Base-by-base conservation (phyloP, 1,140 invertebrate genomes). In the Dinothrombium tinctorium region DNA sequence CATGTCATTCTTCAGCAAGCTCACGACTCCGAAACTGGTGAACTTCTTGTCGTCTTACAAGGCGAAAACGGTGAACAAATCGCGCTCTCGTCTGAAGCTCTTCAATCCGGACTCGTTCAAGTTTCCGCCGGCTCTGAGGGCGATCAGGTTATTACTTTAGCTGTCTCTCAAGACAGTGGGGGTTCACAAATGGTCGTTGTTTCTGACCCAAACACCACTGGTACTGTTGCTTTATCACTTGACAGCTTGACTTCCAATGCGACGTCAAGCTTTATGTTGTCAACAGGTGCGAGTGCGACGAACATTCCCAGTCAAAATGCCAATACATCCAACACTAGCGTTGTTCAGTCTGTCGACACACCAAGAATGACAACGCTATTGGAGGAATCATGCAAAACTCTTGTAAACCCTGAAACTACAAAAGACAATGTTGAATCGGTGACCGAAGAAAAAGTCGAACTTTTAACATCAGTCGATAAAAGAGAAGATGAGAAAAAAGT, bases 21-120 rank as follows among this genome's bases (percentile, higher is more conserved):
- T 19, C 41, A 37, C 28, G 35, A 43, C 29, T 35, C 41, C 14
- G 24, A 43, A 2, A 43, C 41, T 7, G 41, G 41, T 4, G 41
- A 43, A 36, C 12, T 43, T 20, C n/a, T 43, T 12, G 14, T 43
- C 14, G 19, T 43, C 21, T 32, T 43, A 17, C 33, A 37, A 37
- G 41, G 36, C 28, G 41, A 43, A 36, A 37, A 37, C 31, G 41
- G 41, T 19, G 33, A 43, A 14, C 38, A 42, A 2, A 36, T 43
- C 21, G 33, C 37, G n/a, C 14, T 43, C n/a, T 35, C 33, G 14
- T 24, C 41, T 9, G 41, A 43, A 37, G 28, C 33, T 12, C 9
- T 43, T 7, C 14, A 24, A 15, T 12, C 33, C 8, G 17, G 15
- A 21, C 20, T 43, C 9, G 23, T 43, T 17, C 41, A 43, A 28